phyloP scores from a whole-genome alignment of 2,797 vertebrate species.

The Ctenopoma multispine region DNA sequence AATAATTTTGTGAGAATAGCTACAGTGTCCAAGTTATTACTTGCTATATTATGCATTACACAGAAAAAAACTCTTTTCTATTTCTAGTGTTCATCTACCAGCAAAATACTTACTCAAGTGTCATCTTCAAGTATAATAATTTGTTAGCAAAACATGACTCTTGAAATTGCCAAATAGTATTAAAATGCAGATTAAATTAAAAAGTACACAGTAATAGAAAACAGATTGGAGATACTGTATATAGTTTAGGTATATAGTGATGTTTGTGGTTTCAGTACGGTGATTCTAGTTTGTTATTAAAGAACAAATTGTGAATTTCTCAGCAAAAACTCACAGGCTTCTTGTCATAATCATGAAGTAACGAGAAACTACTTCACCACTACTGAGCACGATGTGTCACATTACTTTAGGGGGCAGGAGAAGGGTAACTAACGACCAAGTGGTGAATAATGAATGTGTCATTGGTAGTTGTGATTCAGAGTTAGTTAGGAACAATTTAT shows the following conservation, averaged over 20 bases:
- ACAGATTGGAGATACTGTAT: too few relatives aligned
- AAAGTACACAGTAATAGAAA: too few relatives aligned
- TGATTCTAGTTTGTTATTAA: too few relatives aligned
- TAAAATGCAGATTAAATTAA: too few relatives aligned
- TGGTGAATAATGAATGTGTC: neutral
- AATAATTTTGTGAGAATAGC: conserved; percentile 17
- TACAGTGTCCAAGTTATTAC: conserved; percentile 6
- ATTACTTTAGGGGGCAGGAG: neutral
- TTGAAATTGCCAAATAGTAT: too few relatives aligned
- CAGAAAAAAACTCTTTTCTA: neutral
- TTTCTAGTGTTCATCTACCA: neutral
- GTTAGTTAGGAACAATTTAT: neutral
- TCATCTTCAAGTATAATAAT: too few relatives aligned
- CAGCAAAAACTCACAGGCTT: too few relatives aligned
- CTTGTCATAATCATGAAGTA: neutral
- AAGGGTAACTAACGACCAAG: neutral
- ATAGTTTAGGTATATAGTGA: too few relatives aligned
- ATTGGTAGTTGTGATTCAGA: neutral
- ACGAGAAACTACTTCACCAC: neutral
- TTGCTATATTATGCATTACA: neutral
- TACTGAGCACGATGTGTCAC: neutral
- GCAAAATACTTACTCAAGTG: neutral
- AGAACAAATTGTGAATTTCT: too few relatives aligned
- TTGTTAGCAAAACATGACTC: too few relatives aligned
- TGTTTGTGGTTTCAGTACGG: too few relatives aligned